Evolutionary conservation across 2,888 invertebrate genomes (phyloP), one percentile per base, ranked within the genome.

Genomic region (Drosophila neotestacea): DNA sequence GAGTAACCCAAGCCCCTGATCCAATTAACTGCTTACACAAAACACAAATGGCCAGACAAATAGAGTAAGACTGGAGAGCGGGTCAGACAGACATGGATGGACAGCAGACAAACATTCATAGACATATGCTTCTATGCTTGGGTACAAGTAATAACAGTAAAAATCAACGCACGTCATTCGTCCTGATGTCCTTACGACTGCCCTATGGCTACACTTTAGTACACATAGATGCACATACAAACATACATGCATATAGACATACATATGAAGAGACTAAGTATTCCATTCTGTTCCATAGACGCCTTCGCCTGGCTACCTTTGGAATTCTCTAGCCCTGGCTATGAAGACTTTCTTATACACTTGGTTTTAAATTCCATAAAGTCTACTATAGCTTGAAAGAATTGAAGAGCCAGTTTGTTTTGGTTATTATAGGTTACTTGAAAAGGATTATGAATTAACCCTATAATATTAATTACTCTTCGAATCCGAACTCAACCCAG

Each of bases 1-100:
- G 32, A 34, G 51, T 47, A 36, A 38, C 41, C 51, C 67, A 56
- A 51, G 77, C 66, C 70, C 77, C 89, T 88, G 88, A 88, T 88
- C 84, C 88, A 88, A 88, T 88, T 88, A 88, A 89, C 86, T 88
- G 88, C 78, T 84, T 82, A 86, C 84, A 88, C 79, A 84, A 81
- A 85, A 89, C 80, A 83, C 82, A 86, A 77, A 81, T 88, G 81
- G 74, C 76, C 77, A 77, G 81, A 76, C 83, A 79, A 69, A 68
- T 56, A 60, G 55, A 6, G n/a, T 2, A 22, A 10, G 30, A 16
- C 9, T 4, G 41, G n/a, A 4, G 36, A 9, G 39, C 13, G 13
- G 9, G 38, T n/a, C 34, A 32, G 47, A 27, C 67, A 71, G 63
- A 70, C 63, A 56, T 55, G 64, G 41, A 22, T 55, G 64, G 41